Evolutionary conservation across 2,797 vertebrate genomes (phyloP), one percentile per base, ranked within the genome.

Genomic region (Paedocypris micromegethes): DNA sequence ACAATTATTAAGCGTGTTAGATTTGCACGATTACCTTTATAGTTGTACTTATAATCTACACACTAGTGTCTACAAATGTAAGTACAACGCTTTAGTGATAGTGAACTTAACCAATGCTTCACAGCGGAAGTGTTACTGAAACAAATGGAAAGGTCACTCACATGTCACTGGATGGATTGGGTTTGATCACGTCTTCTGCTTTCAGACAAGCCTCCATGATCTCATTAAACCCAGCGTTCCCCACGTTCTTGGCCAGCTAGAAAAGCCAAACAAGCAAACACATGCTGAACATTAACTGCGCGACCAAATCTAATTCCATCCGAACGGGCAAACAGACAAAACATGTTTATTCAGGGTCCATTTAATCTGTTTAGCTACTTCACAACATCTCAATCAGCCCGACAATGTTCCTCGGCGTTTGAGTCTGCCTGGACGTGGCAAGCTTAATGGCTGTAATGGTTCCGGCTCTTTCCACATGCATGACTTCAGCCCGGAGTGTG

Each of bases 191-290:
- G 76, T 95, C 94, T 86, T 95, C 95, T 63, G 80, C 78, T 53
- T 87, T 91, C 74, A 99, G 90, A 81, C 92, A 91, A 73, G 90
- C 92, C 84, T 99, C 96, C 96, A 98, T 98, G 75, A 99, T 94
- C 84, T 99, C 96, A 86, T 99, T 99, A 86, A 99, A 98, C 68
- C 92, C 92, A 46, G 93, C 92, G 81, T 99, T 99, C 82, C 96
- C 96, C 78, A 99, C 94, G 84, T 98, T 99, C 90, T 98, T 98
- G 87, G 95, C 96, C 87, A 99, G 94, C 96, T 99, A 89, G 77
- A 58, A 44, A 70, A 78, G 46, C 71, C 60, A 68, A 53, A 49
- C 48, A 68, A 52, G 50, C 50, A 45, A 48, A 74, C 68, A 74
- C 74, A 79, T 9, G 73, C 63, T 51, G 7, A 2, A 56, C 42